Conservation (phyloP, 2,888 invertebrate genomes). For the Agapetus fuscipes region DNA sequence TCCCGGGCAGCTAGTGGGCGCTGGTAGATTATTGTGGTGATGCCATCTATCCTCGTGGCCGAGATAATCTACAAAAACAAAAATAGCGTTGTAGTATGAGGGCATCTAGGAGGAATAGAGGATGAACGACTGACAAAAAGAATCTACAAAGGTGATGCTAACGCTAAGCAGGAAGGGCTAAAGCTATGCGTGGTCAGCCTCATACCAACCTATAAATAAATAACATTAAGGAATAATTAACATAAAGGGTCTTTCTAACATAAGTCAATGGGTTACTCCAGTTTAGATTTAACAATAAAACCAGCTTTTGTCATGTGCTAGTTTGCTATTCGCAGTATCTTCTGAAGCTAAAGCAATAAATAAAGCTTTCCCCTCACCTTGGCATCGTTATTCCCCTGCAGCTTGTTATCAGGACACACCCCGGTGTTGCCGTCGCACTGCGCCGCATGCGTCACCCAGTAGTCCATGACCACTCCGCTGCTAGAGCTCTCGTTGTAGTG, state of each 20-base stretch:
- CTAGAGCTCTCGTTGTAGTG: conserved; percentile 41
- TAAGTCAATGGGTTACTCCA: too few relatives aligned
- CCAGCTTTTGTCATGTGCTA: too few relatives aligned
- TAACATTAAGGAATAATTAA: too few relatives aligned
- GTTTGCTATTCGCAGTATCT: too few relatives aligned
- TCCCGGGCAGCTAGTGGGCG: conserved; percentile 71
- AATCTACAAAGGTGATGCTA: neutral
- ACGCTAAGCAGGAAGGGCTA: too few relatives aligned
- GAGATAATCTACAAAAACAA: too few relatives aligned
- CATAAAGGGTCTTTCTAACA: too few relatives aligned
- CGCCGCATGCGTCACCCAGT: conserved; percentile 70
- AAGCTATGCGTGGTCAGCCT: too few relatives aligned
- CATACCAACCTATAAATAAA: too few relatives aligned
- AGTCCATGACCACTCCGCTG: conserved; percentile 69
- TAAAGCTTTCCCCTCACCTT: conserved; percentile 44
- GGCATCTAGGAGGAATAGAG: neutral
- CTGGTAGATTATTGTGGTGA: conserved; percentile 71
- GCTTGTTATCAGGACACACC: conserved; percentile 75
- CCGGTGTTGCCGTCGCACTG: conserved; percentile 77
- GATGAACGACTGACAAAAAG: too few relatives aligned
- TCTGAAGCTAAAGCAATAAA: too few relatives aligned
- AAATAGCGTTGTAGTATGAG: conserved; percentile 16
- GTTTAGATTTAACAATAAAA: too few relatives aligned
- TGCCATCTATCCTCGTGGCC: conserved; percentile 67
- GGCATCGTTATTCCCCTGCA: conserved; percentile 74